Evolutionary conservation across 2,888 invertebrate species (phyloP), one percentile per base, ranked within the genome.

Genomic region (Ectropis crepuscularia): DNA sequence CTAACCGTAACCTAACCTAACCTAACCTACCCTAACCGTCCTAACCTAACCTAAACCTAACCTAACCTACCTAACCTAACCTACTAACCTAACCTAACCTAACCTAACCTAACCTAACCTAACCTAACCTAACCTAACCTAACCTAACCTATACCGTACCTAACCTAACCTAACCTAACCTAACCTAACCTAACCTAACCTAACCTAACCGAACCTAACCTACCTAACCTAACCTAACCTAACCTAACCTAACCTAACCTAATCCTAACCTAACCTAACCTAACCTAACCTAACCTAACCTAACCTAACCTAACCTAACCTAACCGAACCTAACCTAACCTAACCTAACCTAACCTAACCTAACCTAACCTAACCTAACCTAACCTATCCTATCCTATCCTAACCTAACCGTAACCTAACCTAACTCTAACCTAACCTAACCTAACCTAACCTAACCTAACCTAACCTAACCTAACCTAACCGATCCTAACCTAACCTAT

Each of bases 61-160:
- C n/a, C n/a, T n/a, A 53, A 53, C 53, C 53, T 39, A 53, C 58
- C 58, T 58, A 58, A 58, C 58, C 58, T 58, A 58, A 58, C 58
- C 58, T 50, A 58, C 60, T 60, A 60, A 60, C 60, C 59, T 60
- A 60, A 60, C 58, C 58, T 58, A 58, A 58, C 58, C 58, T 58
- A 58, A 58, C 60, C 50, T 16, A 53, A 53, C 53, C 53, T 53
- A 53, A 53, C 53, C 53, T 42, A 53, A 53, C 53, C 53, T 53
- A 53, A 53, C 53, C 60, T 53, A 61, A 59, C 48, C 41, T 41
- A 51, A 51, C 51, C 51, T 51, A 51, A 51, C 51, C 51, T 51
- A 51, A 51, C 51, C 51, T 51, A 51, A 51, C 51, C 51, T 51
- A 51, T n/a, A 51, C 39, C 39, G n/a, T 51, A 63, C 57, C 63